phyloP scores from a whole-genome alignment of 2,113 vertebrate species.

The Astatotilapia flaviijosephi region DNA sequence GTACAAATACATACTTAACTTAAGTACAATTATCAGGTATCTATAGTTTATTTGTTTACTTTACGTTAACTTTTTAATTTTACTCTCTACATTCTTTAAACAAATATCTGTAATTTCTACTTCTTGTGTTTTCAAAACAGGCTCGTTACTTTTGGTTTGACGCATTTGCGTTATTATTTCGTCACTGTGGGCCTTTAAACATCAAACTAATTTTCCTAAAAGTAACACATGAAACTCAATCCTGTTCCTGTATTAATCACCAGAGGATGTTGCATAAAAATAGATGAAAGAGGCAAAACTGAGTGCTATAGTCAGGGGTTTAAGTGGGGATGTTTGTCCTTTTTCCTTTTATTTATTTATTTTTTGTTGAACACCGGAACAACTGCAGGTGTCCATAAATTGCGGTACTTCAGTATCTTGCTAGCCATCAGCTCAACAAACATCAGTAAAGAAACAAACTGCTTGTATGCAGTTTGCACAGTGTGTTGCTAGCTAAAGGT shows the following conservation, averaged over 20 bases:
- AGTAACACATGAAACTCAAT: neutral
- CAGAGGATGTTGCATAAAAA: neutral
- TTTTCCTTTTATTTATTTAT: neutral
- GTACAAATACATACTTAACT: neutral
- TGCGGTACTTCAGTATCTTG: neutral
- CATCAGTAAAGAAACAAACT: neutral
- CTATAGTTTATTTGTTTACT: neutral
- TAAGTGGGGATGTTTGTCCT: neutral
- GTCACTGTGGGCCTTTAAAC: neutral
- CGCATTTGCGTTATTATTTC: neutral
- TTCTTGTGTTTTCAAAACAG: neutral
- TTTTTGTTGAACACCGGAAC: neutral
- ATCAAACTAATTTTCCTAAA: neutral
- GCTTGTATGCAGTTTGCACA: neutral
- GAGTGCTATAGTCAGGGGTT: neutral
- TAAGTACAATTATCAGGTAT: neutral
- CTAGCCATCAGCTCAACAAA: neutral
- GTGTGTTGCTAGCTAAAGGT: neutral
- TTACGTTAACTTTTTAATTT: neutral
- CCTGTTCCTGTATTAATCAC: neutral
- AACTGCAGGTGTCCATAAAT: neutral
- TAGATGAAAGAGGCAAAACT: neutral
- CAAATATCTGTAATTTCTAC: neutral
- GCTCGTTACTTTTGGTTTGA: neutral
- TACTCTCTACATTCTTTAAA: neutral